Conservation (phyloP, 2,797 vertebrate species). For the Gallinago solitaria region DNA sequence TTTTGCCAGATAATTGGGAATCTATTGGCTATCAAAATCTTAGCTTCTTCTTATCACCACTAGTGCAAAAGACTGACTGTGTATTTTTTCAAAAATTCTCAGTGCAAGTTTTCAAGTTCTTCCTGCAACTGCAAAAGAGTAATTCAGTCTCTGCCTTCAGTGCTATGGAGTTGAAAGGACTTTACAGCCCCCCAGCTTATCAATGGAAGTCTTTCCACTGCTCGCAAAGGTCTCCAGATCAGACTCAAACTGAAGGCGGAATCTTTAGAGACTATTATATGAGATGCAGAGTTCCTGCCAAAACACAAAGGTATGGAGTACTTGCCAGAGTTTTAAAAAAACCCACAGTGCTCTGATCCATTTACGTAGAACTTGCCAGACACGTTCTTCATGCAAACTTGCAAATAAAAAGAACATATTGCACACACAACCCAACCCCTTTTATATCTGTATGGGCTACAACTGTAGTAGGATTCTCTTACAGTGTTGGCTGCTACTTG, state of each 20-base stretch:
- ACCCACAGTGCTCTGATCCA: conserved; percentile 46
- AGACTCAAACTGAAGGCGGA: conserved; percentile 54
- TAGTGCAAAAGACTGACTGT: background rate
- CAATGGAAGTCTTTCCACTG: conserved; percentile 51
- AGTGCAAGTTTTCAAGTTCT: background rate
- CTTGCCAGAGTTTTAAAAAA: conserved; percentile 69
- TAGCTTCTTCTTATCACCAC: background rate
- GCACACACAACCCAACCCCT: conserved; percentile 39
- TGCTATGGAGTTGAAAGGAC: background rate
- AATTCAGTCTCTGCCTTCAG: conserved; percentile 6
- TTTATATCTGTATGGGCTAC: conserved; percentile 44
- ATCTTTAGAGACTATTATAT: conserved; percentile 65
- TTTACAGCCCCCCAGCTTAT: conserved; percentile 28
- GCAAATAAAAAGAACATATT: conserved; percentile 71
- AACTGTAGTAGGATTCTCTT: conserved; percentile 51
- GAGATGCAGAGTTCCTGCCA: conserved; percentile 66
- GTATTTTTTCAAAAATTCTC: background rate
- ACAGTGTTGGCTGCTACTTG: background rate
- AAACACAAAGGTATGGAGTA: conserved; percentile 66
- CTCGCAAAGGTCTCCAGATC: background rate
- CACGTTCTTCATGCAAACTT: conserved; percentile 71
- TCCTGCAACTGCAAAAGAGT: conserved; percentile 1
- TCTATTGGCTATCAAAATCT: background rate
- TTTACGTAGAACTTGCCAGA: conserved; percentile 69
- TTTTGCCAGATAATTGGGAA: background rate